A percentile compares a stretch with the other conserved stretches of the same genome.
Conservation (phyloP, 1,140 invertebrate species). For the Odontomachus brunneus region DNA sequence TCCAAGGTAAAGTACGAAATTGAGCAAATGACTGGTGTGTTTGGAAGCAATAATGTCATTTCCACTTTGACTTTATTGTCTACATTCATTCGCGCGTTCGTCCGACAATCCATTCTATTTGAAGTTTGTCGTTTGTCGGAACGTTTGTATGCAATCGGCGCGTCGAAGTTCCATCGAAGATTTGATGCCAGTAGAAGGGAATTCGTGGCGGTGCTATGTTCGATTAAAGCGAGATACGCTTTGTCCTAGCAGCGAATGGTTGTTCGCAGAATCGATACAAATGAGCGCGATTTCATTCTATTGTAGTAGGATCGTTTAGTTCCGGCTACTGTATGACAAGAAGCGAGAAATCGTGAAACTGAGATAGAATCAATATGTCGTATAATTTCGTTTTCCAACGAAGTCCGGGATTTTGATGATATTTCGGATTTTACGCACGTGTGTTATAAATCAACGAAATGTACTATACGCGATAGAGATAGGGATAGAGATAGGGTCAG, state of each 20-base stretch:
- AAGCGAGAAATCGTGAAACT: constrained; percentile 30
- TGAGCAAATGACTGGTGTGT: neutral
- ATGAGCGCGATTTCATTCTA: constrained; percentile 48
- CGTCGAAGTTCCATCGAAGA: constrained; percentile 34
- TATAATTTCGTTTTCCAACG: constrained; percentile 18
- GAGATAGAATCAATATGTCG: constrained; percentile 25
- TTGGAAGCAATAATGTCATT: neutral
- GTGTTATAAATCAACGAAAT: neutral
- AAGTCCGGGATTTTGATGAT: neutral
- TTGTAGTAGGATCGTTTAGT: constrained; percentile 41
- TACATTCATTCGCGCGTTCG: neutral
- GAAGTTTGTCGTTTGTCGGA: neutral
- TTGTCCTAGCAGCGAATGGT: constrained; percentile 33
- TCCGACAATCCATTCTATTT: constrained; percentile 4
- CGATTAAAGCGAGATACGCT: constrained; percentile 53
- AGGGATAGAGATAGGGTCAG: no score
- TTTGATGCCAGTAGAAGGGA: neutral
- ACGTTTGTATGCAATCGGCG: neutral
- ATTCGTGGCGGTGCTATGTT: constrained; percentile 35
- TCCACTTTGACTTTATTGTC: neutral
- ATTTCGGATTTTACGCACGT: neutral
- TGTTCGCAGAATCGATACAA: constrained; percentile 51
- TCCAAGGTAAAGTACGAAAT: neutral
- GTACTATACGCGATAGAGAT: no score
- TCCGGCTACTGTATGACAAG: constrained; percentile 31